These are phyloP conservation scores for Artibeus jamaicensis DNA, from an alignment of 2,797 vertebrate species.

Conservation along the genomic window DNA sequence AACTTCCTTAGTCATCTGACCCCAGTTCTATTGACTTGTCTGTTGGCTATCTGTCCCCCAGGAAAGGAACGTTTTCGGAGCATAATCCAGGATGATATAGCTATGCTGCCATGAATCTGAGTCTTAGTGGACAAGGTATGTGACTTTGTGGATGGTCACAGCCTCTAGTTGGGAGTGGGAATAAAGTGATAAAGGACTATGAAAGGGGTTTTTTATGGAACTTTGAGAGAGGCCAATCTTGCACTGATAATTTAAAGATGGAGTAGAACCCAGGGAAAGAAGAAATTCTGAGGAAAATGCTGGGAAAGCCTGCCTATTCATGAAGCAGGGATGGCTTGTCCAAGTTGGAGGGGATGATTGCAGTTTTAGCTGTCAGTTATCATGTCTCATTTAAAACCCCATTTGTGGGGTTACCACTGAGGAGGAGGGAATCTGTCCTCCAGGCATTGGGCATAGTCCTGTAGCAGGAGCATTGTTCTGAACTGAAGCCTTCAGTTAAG, in stretches of 20 bases:
- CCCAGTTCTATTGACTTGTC: background rate
- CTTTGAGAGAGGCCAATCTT: background rate
- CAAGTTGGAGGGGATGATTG: background rate
- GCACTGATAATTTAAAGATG: background rate
- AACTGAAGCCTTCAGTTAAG: background rate
- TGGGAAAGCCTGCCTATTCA: conserved; percentile 11
- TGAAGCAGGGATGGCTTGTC: background rate
- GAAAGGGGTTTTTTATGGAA: background rate
- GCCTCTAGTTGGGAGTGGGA: background rate
- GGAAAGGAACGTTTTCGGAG: background rate
- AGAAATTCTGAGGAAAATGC: background rate
- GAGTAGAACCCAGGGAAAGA: background rate
- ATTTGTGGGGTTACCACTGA: background rate
- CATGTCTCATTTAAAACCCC: background rate
- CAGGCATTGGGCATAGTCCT: background rate
- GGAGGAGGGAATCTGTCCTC: background rate
- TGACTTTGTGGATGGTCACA: background rate
- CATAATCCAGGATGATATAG: background rate
- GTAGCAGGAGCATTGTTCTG: background rate
- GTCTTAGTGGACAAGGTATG: background rate
- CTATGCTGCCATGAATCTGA: background rate
- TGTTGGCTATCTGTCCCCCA: background rate
- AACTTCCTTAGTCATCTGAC: background rate
- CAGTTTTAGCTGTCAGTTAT: conserved; percentile 10
- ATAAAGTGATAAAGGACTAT: background rate